A percentile compares a stretch with the other conserved stretches of the same genome.
These are phyloP conservation scores for Neodiprion lecontei DNA, from an alignment of 1,140 invertebrate genomes.

Conservation along the genomic window DNA sequence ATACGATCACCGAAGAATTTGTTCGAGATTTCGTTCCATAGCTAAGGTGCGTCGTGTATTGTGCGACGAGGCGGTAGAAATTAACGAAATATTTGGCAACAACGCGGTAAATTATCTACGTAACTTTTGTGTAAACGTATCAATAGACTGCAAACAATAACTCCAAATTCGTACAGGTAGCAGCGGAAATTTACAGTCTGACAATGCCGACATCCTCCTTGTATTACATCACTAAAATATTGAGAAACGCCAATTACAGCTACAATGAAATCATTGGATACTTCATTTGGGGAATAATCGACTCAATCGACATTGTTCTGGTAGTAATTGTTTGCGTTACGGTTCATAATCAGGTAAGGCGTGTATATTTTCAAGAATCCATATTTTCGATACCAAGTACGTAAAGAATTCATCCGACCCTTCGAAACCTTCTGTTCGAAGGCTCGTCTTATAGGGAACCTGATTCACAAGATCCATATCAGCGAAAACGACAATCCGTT, in stretches of 20 bases:
- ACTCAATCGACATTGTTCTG: not conserved
- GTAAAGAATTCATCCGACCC: no score
- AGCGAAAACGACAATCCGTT: not conserved
- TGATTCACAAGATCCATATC: not conserved
- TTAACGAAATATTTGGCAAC: not conserved
- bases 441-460: not conserved
- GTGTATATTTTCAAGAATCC: not conserved
- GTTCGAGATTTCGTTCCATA: not conserved
- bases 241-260: not conserved
- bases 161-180: not conserved
- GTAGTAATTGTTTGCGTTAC: not conserved
- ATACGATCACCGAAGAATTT: not conserved
- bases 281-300: not conserved
- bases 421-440: not conserved
- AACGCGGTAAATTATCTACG: not conserved
- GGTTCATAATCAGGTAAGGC: not conserved
- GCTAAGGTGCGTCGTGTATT: not conserved
- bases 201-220: not conserved
- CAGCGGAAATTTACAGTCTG: not conserved
- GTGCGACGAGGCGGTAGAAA: not conserved
- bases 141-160: not conserved
- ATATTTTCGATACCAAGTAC: no score
- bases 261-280: not conserved
- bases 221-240: not conserved
- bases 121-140: not conserved